Conservation (phyloP, 2,888 invertebrate species). For the Pammene fasciana region DNA sequence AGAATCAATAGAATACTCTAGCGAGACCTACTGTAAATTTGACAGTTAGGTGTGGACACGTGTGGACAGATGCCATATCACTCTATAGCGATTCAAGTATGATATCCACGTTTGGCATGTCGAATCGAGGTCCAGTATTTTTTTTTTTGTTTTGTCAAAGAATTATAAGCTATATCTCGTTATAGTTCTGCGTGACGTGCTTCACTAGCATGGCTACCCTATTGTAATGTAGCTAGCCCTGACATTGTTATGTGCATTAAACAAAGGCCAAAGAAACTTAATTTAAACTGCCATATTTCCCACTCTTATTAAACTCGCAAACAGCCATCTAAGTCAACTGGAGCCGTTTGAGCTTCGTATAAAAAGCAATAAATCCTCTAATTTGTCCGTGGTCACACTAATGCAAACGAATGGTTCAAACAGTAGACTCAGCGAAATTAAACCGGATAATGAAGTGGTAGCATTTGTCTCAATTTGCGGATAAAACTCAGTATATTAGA, state of each 20-base stretch:
- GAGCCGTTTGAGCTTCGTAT: constrained; percentile 48
- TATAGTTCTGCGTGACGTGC: too few relatives aligned
- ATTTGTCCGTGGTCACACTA: constrained; percentile 68
- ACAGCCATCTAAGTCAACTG: constrained; percentile 33
- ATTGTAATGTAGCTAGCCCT: too few relatives aligned
- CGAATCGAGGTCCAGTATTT: too few relatives aligned
- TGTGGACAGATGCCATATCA: too few relatives aligned
- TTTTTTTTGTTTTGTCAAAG: too few relatives aligned
- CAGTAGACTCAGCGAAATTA: constrained; percentile 69
- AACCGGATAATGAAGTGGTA: constrained; percentile 77
- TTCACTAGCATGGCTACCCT: too few relatives aligned
- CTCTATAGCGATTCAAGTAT: too few relatives aligned
- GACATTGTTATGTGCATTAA: background rate
- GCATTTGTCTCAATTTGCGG: constrained; percentile 77
- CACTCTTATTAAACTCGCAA: constrained; percentile 36
- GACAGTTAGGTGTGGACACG: too few relatives aligned
- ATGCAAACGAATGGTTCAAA: constrained; percentile 75
- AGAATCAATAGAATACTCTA: too few relatives aligned
- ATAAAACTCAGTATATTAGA: constrained; percentile 61
- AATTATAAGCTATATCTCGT: too few relatives aligned
- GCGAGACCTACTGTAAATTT: too few relatives aligned
- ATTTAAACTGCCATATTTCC: constrained; percentile 30
- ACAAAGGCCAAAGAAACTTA: constrained; percentile 6
- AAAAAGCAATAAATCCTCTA: constrained; percentile 67
- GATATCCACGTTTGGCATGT: too few relatives aligned